A percentile compares a stretch with the other conserved stretches of the same genome.
These are phyloP conservation scores for Margarornis squamiger DNA, from an alignment of 2,797 vertebrate genomes.

Conservation along the genomic window DNA sequence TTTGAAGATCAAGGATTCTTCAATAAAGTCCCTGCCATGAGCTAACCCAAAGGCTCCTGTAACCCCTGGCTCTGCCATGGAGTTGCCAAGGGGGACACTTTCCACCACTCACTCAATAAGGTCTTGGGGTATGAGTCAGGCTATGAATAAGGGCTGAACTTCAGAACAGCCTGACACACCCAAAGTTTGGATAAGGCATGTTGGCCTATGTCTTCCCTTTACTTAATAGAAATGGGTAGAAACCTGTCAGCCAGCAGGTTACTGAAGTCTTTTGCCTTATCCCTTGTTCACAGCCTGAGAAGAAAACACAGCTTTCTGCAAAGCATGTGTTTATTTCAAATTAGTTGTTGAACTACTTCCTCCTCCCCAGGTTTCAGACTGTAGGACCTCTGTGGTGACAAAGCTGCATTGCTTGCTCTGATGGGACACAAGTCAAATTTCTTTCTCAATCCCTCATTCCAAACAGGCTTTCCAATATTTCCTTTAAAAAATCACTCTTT, in stretches of 20 bases:
- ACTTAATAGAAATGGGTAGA: background rate
- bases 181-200: fast-evolving
- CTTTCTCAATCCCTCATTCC: constrained; percentile 1
- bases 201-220: background rate
- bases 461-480: constrained; percentile 11
- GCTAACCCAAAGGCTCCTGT: background rate
- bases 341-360: background rate
- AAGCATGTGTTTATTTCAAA: background rate
- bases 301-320: background rate
- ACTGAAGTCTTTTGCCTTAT: background rate
- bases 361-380: background rate
- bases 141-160: background rate
- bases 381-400: background rate
- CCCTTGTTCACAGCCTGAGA: background rate
- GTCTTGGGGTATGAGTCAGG: background rate
- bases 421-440: constrained; percentile 1
- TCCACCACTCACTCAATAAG: background rate
- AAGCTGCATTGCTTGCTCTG: background rate
- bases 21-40: background rate
- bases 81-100: background rate
- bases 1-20: background rate
- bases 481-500: constrained; percentile 21
- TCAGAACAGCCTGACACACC: background rate
- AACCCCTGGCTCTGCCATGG: background rate
- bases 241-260: background rate